phyloP scores from a whole-genome alignment of 2,888 invertebrate species.

The Patella depressa region DNA sequence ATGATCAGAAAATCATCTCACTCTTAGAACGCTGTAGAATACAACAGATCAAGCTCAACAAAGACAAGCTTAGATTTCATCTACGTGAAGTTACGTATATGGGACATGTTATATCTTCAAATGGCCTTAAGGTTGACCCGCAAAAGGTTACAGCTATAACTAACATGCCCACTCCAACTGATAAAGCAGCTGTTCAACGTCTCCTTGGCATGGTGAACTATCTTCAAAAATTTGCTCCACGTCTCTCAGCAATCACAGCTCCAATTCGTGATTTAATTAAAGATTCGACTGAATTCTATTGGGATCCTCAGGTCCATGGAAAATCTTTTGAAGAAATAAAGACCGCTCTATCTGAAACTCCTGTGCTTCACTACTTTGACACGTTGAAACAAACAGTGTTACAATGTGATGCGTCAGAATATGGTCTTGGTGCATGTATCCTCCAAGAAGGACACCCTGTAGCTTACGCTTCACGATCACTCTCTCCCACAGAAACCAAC shows the following conservation, averaged over 20 bases:
- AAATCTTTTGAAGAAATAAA: slow-evolving; percentile 26
- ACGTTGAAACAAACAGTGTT: slow-evolving; percentile 13
- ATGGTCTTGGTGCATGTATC: slow-evolving; percentile 29
- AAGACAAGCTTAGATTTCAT: slow-evolving; percentile 27
- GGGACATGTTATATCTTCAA: slow-evolving; percentile 27
- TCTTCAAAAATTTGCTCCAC: slow-evolving; percentile 33
- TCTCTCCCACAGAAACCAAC: slow-evolving; percentile 28
- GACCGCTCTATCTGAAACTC: slow-evolving; percentile 22
- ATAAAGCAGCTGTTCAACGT: slow-evolving; percentile 28
- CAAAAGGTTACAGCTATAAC: slow-evolving; percentile 31
- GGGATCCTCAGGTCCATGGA: slow-evolving; percentile 29
- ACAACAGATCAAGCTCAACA: slow-evolving; percentile 28
- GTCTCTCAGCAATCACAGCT: slow-evolving; percentile 28
- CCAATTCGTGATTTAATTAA: slow-evolving; percentile 29
- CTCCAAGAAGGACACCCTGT: slow-evolving; percentile 25
- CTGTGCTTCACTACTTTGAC: slow-evolving; percentile 34
- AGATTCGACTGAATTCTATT: slow-evolving; percentile 22
- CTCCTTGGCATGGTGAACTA: slow-evolving; percentile 36
- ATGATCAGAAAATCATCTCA: too few relatives aligned
- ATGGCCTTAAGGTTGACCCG: slow-evolving; percentile 33
- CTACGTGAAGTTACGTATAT: slow-evolving; percentile 27
- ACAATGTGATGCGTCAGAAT: slow-evolving; percentile 34
- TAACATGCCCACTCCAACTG: slow-evolving; percentile 14
- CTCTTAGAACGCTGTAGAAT: slow-evolving; percentile 1
- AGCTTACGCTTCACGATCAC: slow-evolving; percentile 15